Base-by-base conservation (phyloP, 2,888 invertebrate species). In the Abscondita cerata region DNA sequence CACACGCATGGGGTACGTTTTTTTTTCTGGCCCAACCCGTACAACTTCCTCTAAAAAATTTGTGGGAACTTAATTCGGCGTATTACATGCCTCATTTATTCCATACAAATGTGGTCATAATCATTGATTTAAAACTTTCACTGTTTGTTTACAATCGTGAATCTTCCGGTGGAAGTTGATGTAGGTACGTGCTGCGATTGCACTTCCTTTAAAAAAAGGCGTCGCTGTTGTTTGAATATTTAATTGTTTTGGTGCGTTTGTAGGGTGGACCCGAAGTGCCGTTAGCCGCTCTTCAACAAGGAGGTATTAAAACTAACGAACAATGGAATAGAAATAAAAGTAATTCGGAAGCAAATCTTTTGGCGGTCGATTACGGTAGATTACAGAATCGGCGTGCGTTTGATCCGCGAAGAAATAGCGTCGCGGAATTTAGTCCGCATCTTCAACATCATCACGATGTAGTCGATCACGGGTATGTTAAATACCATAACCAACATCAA, bases 321-420 rank as follows among this genome's bases (percentile, higher is more conserved):
- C 76, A 77, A 61, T 81, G 81, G 78, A 78, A 75, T 58, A 73
- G 83, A 59, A 81, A 82, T 57, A 90, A 90, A 73, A 93, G 93
- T 64, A 89, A 90, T 69, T 94, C 94, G 71, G 95, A 95, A 78
- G 95, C 95, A 8, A 95, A 95, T 82, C 82, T 95, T 16, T 81
- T 95, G 40, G 86, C 87, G 1, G 83, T 85, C 1, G 88, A 88
- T 40, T 85, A 85, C 19, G 81, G 74, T 51, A 74, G 77, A 65
- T 74, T 73, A n/a, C 71, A 72, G 56, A 72, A 72, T 52, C 67
- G 69, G 18, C 70, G 70, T 8, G 80, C 83, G 56, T 59, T 51
- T 31, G 80, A 80, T 64, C 82, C 84, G 34, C 80, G 87, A 67
- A 76, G 87, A 64, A 86, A 82, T 73, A 87, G 87, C 71, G 85